These are phyloP conservation scores for Tragelaphus buxtoni DNA, from an alignment of 2,113 vertebrate species.

Conservation along the genomic window DNA sequence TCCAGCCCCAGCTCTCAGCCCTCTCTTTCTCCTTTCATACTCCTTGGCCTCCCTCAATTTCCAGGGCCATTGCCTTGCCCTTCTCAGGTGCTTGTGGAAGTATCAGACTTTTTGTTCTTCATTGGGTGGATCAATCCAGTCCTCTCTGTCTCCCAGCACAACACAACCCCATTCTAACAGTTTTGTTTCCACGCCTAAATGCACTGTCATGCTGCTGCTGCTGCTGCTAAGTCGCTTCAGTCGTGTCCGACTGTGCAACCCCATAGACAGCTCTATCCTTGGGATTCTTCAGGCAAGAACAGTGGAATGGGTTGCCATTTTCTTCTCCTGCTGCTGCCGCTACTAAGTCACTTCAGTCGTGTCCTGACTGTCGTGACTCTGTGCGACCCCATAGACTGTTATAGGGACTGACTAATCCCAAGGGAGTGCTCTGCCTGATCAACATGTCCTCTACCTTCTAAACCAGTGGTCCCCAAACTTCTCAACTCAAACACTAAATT, in stretches of 20 bases:
- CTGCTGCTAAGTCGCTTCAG: not conserved
- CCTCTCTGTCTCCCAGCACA: not conserved
- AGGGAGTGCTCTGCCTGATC: not conserved
- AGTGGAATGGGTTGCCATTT: not conserved
- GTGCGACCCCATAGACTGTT: no score
- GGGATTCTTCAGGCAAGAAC: not conserved
- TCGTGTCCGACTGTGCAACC: accelerated
- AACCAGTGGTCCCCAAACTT: not conserved
- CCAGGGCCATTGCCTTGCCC: not conserved
- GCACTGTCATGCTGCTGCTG: not conserved
- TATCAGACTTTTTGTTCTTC: not conserved
- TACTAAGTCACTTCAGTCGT: no score
- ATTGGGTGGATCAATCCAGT: not conserved
- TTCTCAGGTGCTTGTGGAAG: not conserved
- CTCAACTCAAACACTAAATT: not conserved
- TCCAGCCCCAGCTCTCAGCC: not conserved
- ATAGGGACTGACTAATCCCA: not conserved
- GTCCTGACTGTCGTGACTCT: no score
- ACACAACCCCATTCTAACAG: not conserved
- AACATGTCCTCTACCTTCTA: not conserved
- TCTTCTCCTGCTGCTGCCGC: no score
- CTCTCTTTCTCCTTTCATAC: not conserved
- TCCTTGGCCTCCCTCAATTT: not conserved
- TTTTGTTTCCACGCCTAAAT: not conserved
- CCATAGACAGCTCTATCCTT: accelerated